These are phyloP conservation scores for Acleris literana DNA, from an alignment of 2,888 invertebrate species.

Conservation along the genomic window DNA sequence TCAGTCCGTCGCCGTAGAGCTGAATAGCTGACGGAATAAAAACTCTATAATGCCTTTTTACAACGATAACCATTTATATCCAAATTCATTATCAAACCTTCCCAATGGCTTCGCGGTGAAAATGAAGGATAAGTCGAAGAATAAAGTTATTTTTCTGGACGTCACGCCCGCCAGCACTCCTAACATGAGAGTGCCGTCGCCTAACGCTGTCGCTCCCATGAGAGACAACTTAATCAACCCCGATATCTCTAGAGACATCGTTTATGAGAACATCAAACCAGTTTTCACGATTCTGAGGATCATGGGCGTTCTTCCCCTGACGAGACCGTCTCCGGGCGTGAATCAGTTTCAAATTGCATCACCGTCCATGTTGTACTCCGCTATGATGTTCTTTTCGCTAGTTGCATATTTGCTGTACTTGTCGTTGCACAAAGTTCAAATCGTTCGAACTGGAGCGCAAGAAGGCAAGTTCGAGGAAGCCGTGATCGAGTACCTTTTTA, in stretches of 20 bases:
- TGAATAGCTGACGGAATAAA: constrained; percentile 39
- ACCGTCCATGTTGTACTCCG: constrained; percentile 84
- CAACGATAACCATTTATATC: constrained; percentile 55
- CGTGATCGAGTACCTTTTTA: constrained; percentile 89
- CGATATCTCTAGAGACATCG: constrained; percentile 64
- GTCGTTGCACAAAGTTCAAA: constrained; percentile 84
- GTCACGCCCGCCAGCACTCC: constrained; percentile 68
- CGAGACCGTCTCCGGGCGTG: constrained; percentile 73
- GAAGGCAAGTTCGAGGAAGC: constrained; percentile 89
- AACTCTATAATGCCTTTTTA: constrained; percentile 62
- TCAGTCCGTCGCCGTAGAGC: constrained; percentile 44
- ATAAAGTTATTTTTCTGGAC: constrained; percentile 69
- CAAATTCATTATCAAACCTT: constrained; percentile 51
- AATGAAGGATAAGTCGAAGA: constrained; percentile 59
- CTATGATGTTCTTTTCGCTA: constrained; percentile 75
- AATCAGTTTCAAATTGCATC: constrained; percentile 78
- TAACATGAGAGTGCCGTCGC: constrained; percentile 51
- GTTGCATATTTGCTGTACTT: constrained; percentile 84
- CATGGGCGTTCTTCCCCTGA: constrained; percentile 86
- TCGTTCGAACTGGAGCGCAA: constrained; percentile 75
- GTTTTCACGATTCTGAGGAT: constrained; percentile 72
- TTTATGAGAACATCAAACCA: constrained; percentile 77
- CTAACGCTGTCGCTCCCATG: constrained; percentile 64
- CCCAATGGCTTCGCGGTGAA: constrained; percentile 66
- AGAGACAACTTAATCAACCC: constrained; percentile 63